Evolutionary conservation across 1,140 invertebrate species (phyloP).

Genomic region (Drosophila takahashii): DNA sequence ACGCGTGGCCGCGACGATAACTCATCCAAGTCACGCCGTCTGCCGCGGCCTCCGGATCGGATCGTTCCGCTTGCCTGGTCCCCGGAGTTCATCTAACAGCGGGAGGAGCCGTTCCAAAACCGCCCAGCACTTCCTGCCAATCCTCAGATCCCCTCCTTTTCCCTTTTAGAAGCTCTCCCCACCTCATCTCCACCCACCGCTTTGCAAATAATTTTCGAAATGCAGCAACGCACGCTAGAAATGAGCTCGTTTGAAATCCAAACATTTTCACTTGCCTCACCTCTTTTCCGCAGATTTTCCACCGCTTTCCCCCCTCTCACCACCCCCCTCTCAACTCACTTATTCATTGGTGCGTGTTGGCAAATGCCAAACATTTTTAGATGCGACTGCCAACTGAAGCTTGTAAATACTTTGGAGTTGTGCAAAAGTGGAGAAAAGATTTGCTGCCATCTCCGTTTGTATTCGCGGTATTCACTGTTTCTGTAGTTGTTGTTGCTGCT

Average conservation of each 20-base stretch:
- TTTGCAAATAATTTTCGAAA: slow-evolving; percentile 76
- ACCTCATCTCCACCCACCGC: slow-evolving; percentile 27
- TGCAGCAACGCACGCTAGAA: slow-evolving; percentile 77
- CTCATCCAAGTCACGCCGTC: slow-evolving; percentile 77
- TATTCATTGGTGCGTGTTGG: slow-evolving; percentile 78
- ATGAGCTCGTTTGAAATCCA: slow-evolving; percentile 80
- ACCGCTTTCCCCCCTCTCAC: background rate
- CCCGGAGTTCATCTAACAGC: slow-evolving; percentile 59
- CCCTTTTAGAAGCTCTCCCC: background rate
- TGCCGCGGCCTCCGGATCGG: slow-evolving; percentile 59
- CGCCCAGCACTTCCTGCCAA: slow-evolving; percentile 70
- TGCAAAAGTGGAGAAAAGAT: slow-evolving; percentile 75
- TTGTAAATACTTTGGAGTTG: slow-evolving; percentile 79
- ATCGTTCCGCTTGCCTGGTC: slow-evolving; percentile 61
- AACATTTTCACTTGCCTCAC: slow-evolving; percentile 58
- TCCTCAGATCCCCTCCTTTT: background rate
- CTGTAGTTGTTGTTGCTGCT: slow-evolving; percentile 12
- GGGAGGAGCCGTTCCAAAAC: slow-evolving; percentile 38
- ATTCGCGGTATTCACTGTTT: slow-evolving; percentile 55
- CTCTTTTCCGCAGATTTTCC: slow-evolving; percentile 12
- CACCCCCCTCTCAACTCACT: slow-evolving; percentile 14
- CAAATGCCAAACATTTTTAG: slow-evolving; percentile 82
- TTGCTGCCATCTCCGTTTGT: slow-evolving; percentile 49
- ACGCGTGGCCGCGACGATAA: slow-evolving; percentile 71
- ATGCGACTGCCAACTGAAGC: slow-evolving; percentile 77